Evolutionary conservation across 2,888 invertebrate genomes (phyloP).

Genomic region (Cylloceria caligata): DNA sequence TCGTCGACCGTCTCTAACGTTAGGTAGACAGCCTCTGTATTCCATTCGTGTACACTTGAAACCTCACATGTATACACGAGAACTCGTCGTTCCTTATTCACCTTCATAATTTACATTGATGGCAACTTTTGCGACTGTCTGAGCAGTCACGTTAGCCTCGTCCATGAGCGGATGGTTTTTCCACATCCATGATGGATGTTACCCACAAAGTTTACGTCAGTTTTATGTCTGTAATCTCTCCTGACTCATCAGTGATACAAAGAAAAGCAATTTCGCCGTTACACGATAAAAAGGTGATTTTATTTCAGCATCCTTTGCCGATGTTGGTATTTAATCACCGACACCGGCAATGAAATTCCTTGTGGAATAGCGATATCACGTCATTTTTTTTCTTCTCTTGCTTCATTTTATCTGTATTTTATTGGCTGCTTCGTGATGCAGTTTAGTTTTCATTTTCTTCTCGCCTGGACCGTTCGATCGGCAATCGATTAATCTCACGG

Average conservation of each 20-base stretch:
- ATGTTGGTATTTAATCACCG: not conserved
- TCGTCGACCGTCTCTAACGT: too few relatives aligned
- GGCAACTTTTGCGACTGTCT: not conserved
- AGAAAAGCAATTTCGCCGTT: not conserved
- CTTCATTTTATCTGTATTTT: not conserved
- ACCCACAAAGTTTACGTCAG: not conserved
- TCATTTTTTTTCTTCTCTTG: constrained; percentile 21
- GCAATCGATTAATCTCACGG: constrained; percentile 35
- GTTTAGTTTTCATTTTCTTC: constrained; percentile 38
- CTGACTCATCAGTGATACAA: not conserved
- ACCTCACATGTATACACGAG: not conserved
- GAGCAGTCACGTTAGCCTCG: constrained; percentile 5
- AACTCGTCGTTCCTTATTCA: not conserved
- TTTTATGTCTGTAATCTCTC: not conserved
- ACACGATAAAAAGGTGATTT: not conserved
- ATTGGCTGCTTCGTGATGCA: constrained; percentile 18
- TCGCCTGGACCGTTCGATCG: constrained; percentile 17
- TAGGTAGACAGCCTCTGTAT: too few relatives aligned
- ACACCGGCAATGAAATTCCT: not conserved
- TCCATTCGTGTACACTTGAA: not conserved
- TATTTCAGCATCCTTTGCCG: not conserved
- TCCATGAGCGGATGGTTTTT: not conserved
- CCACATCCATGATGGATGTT: too few relatives aligned
- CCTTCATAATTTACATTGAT: not conserved
- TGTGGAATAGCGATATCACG: not conserved